Evolutionary conservation across 1,140 invertebrate species (phyloP).

Genomic region (Trichonephila inaurata): DNA sequence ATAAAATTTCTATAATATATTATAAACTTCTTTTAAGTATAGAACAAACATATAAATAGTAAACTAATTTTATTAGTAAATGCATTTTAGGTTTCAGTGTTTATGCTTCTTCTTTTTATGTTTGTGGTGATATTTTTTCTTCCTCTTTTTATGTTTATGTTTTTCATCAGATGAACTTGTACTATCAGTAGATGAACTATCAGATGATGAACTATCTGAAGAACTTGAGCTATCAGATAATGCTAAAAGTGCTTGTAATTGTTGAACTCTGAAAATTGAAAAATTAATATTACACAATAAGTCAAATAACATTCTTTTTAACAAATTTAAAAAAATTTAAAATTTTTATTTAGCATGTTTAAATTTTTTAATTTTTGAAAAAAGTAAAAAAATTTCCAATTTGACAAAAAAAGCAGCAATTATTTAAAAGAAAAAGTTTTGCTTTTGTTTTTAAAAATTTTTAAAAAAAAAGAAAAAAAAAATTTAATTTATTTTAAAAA

Average conservation of each 20-base stretch:
- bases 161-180: conserved; percentile 53
- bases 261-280: conserved; percentile 48
- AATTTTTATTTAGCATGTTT: too few relatives aligned
- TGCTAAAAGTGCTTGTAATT: conserved; percentile 59
- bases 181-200: background rate
- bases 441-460: too few relatives aligned
- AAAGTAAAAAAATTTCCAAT: too few relatives aligned
- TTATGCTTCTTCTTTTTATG: conserved; percentile 62
- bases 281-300: background rate
- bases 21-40: too few relatives aligned
- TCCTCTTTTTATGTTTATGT: conserved; percentile 56
- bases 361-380: too few relatives aligned
- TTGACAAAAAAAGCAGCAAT: too few relatives aligned
- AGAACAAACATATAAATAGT: too few relatives aligned
- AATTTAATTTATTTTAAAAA: too few relatives aligned
- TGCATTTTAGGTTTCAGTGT: background rate
- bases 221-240: conserved; percentile 56
- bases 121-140: conserved; percentile 64
- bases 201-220: background rate
- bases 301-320: background rate
- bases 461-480: too few relatives aligned
- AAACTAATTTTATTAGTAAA: background rate
- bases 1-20: too few relatives aligned
- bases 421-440: too few relatives aligned
- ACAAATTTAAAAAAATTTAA: too few relatives aligned